Percentiles rank a stretch among this genome's conserved stretches.
phyloP scores from a whole-genome alignment of 2,113 vertebrate species.

The Chamaetylas fuelleborni region DNA sequence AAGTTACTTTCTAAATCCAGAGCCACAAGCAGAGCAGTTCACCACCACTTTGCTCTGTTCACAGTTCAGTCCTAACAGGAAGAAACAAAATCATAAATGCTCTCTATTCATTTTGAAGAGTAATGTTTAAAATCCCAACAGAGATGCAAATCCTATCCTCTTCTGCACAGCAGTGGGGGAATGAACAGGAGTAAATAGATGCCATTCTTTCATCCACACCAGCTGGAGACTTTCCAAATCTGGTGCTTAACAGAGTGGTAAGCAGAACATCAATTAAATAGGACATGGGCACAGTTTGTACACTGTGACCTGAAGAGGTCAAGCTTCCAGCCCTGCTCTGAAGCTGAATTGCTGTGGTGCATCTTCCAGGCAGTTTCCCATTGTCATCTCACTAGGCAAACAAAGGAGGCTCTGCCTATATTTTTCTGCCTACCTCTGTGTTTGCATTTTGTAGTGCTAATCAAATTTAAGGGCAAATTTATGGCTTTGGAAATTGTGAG shows the following conservation, averaged over 20 bases:
- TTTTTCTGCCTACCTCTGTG: not conserved
- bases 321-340: not conserved
- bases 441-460: not conserved
- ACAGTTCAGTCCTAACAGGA: not conserved
- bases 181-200: not conserved
- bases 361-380: not conserved
- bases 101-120: not conserved
- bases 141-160: not conserved
- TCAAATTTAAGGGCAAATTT: not conserved
- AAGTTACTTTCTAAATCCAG: not conserved
- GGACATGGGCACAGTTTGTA: slow-evolving; percentile 2
- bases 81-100: not conserved
- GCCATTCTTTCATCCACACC: not conserved
- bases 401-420: not conserved
- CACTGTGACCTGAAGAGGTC: not conserved
- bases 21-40: not conserved
- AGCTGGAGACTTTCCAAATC: slow-evolving; percentile 26
- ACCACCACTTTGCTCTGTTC: not conserved
- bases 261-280: slow-evolving; percentile 37
- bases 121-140: not conserved
- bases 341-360: not conserved
- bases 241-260: slow-evolving; percentile 29
- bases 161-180: not conserved
- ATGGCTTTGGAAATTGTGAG: not conserved
- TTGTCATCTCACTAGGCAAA: not conserved